Base-by-base conservation (phyloP, 1,140 invertebrate genomes). In the Drosophila obscura region DNA sequence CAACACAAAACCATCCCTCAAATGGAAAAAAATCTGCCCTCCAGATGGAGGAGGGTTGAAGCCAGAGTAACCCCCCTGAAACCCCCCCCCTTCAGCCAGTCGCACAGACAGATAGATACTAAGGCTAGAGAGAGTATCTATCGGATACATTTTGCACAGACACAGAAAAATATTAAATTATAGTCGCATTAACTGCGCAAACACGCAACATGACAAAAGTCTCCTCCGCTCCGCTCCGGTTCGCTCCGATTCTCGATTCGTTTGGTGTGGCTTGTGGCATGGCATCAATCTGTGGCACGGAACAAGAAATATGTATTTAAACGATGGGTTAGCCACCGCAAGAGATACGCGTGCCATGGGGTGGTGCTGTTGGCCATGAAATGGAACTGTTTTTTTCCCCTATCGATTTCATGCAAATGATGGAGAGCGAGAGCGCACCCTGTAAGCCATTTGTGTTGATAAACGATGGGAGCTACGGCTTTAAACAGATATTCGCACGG, bases 141-240 rank as follows among this genome's bases (percentile, higher is more conserved):
- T 39, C 11, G 35, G 35, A 39, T 39, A 82, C 66, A 65, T 85
- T 79, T 87, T 72, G 74, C 78, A 71, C 56, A 76, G 58, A 64
- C 63, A 52, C 62, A 45, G 51, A 26, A 59, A 75, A 75, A 75
- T 88, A 87, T 87, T 87, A 87, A 87, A 87, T 87, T 87, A 87
- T 88, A 87, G 75, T 87, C 82, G 63, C 82, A 87, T 87, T 87
- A 88, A 87, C 82, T 87, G 75, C 35, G 11, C 66, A 61, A 79
- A 73, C 82, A 87, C 82, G 82, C 82, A 87, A 87, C 80, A 65
- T 69, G 75, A 79, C 76, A 64, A 84, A 39, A 83, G 80, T 83
- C 80, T 84, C 62, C 48, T 66, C 51, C 50, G 39, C 58, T 73
- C 9, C n/a, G n/a, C 19, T 19, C 16, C 16, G 16, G 16, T 16